A percentile compares a stretch with the other conserved stretches of the same genome.
Conservation (phyloP, 2,113 vertebrate genomes). For the Puma concolor region DNA sequence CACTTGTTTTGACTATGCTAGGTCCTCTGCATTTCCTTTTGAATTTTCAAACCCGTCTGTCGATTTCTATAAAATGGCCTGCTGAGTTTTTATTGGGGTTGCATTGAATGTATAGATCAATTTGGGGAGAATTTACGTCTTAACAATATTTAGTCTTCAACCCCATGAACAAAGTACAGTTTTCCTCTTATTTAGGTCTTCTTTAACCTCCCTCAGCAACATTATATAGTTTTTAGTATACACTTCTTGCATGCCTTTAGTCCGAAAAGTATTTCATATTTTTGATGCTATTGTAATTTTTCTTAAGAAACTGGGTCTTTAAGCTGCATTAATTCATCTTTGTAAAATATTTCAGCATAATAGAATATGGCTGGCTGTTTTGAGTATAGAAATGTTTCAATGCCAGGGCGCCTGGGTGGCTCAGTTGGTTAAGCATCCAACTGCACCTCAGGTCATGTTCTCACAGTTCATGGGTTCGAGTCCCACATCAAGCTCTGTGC, state of each 20-base stretch:
- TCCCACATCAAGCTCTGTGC: neutral
- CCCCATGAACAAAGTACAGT: neutral
- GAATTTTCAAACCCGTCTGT: constrained; percentile 37
- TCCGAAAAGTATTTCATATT: constrained; percentile 31
- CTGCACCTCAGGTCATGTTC: neutral
- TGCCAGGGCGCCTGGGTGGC: neutral
- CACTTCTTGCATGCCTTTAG: neutral
- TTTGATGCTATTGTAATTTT: neutral
- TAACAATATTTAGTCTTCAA: neutral
- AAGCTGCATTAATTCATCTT: constrained; percentile 56
- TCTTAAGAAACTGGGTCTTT: neutral
- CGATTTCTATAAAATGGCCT: constrained; percentile 30
- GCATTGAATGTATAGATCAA: neutral
- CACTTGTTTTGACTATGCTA: neutral
- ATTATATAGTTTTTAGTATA: neutral
- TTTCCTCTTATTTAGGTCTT: neutral
- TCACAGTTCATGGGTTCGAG: neutral
- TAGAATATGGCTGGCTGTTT: constrained; percentile 61
- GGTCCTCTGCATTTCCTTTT: neutral
- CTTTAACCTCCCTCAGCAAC: neutral
- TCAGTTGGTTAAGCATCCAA: neutral
- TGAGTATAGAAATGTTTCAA: constrained; percentile 36
- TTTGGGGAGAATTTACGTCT: neutral
- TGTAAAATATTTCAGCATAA: constrained; percentile 10
- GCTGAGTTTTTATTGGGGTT: neutral